Evolutionary conservation across 2,888 invertebrate genomes (phyloP).

Genomic region (Penaeus monodon): DNA sequence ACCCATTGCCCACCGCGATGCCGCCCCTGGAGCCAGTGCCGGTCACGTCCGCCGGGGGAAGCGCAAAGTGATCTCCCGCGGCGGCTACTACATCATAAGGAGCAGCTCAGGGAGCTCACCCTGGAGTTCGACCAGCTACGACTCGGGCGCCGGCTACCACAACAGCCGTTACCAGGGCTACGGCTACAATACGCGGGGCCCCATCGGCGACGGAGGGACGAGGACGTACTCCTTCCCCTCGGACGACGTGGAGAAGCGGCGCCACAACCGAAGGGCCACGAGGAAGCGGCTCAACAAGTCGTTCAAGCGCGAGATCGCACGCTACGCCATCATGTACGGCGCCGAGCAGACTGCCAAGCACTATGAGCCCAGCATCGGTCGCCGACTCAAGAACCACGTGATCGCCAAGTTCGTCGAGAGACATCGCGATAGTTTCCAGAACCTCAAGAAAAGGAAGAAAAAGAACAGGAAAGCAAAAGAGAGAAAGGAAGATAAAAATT

Average conservation of each 20-base stretch:
- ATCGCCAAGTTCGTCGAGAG: conserved; percentile 43
- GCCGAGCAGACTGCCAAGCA: conserved; percentile 36
- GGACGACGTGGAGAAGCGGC: conserved; percentile 20
- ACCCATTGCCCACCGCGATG: too few relatives aligned
- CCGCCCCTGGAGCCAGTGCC: too few relatives aligned
- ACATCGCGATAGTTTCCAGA: conserved; percentile 24
- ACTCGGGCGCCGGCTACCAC: conserved; percentile 3
- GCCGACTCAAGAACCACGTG: conserved; percentile 46
- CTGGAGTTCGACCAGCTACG: conserved; percentile 51
- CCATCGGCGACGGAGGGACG: conserved; percentile 32
- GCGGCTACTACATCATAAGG: conserved; percentile 53
- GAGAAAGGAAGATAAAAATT: too few relatives aligned
- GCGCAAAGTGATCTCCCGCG: conserved; percentile 52
- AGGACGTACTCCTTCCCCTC: conserved; percentile 6
- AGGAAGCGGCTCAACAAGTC: conserved; percentile 44
- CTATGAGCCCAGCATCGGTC: conserved; percentile 48
- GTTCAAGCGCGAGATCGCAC: conserved; percentile 55
- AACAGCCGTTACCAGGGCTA: conserved; percentile 17
- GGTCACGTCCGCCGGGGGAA: conserved; percentile 5
- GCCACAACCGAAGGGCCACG: background rate
- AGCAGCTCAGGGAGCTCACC: conserved; percentile 46
- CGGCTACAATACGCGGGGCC: conserved; percentile 32
- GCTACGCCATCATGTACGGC: conserved; percentile 53
- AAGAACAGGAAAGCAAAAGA: background rate
- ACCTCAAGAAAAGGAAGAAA: conserved; percentile 14